Conservation (phyloP, 2,888 invertebrate species). For the Plemyria rubiginata region DNA sequence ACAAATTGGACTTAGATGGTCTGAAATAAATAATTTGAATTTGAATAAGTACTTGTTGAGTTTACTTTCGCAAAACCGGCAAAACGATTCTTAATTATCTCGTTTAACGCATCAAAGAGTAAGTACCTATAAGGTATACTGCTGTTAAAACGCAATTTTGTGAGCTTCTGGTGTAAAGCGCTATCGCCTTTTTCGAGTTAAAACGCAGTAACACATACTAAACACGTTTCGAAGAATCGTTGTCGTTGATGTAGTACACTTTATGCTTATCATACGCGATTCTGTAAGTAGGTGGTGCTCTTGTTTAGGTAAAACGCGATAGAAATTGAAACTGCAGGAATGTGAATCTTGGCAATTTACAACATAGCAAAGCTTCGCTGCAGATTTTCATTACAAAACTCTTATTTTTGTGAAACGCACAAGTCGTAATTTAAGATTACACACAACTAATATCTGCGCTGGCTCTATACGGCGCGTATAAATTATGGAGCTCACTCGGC, state of each 20-base stretch:
- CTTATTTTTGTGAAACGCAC: constrained; percentile 29
- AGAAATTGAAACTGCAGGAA: constrained; percentile 52
- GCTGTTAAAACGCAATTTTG: constrained; percentile 51
- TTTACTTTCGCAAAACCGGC: neutral
- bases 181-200: constrained; percentile 63
- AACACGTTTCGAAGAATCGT: constrained; percentile 59
- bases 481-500: constrained; percentile 77
- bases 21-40: no score
- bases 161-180: constrained; percentile 50
- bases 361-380: constrained; percentile 14
- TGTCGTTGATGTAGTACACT: constrained; percentile 42
- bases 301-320: constrained; percentile 64
- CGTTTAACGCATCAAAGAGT: constrained; percentile 33
- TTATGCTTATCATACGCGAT: constrained; percentile 60
- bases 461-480: constrained; percentile 69
- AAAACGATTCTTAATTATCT: constrained; percentile 25
- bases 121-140: constrained; percentile 36
- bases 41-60: no score
- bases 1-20: no score
- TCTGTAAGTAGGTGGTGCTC: constrained; percentile 49
- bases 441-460: constrained; percentile 65
- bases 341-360: constrained; percentile 40
- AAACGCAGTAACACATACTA: constrained; percentile 61
- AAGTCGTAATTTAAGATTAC: constrained; percentile 64
- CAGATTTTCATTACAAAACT: constrained; percentile 19